Evolutionary conservation across 2,797 vertebrate species (phyloP).

Genomic region (Brachymystax lenok): DNA sequence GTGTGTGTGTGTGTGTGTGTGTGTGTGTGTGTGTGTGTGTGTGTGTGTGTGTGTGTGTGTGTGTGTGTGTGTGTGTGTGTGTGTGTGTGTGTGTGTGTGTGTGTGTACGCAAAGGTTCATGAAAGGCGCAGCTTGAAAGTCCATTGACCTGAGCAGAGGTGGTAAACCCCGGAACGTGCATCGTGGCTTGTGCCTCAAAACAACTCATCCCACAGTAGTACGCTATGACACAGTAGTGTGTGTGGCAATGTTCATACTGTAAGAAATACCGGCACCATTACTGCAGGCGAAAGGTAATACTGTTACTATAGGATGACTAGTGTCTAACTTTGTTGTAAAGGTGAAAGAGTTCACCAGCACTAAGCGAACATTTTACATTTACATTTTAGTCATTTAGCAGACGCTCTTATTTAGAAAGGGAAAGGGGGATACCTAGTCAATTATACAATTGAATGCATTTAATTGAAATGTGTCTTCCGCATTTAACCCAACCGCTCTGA

Average conservation of each 20-base stretch:
- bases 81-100: slow-evolving; percentile 35
- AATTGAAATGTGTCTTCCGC: too few species aligned
- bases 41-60: slow-evolving; percentile 36
- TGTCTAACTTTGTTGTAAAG: not conserved
- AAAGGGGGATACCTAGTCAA: too few species aligned
- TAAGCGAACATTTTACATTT: too few species aligned
- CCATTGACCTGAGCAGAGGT: slow-evolving; percentile 60
- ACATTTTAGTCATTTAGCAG: too few species aligned
- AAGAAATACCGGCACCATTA: not conserved
- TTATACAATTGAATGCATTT: too few species aligned
- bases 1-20: slow-evolving; percentile 30
- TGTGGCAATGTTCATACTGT: slow-evolving; percentile 18
- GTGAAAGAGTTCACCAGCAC: not conserved
- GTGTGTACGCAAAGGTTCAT: slow-evolving; percentile 14
- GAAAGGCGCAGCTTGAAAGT: slow-evolving; percentile 56
- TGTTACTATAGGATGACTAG: not conserved
- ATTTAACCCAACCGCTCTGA: too few species aligned
- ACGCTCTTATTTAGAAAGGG: too few species aligned
- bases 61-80: slow-evolving; percentile 41
- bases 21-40: slow-evolving; percentile 31
- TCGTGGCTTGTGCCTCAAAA: slow-evolving; percentile 41
- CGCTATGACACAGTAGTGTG: not conserved
- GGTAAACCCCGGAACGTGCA: slow-evolving; percentile 46
- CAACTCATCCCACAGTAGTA: slow-evolving; percentile 11
- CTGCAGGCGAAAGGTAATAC: not conserved